These are phyloP conservation scores for Athrips mouffetella DNA, from an alignment of 2,888 invertebrate genomes.

Conservation along the genomic window DNA sequence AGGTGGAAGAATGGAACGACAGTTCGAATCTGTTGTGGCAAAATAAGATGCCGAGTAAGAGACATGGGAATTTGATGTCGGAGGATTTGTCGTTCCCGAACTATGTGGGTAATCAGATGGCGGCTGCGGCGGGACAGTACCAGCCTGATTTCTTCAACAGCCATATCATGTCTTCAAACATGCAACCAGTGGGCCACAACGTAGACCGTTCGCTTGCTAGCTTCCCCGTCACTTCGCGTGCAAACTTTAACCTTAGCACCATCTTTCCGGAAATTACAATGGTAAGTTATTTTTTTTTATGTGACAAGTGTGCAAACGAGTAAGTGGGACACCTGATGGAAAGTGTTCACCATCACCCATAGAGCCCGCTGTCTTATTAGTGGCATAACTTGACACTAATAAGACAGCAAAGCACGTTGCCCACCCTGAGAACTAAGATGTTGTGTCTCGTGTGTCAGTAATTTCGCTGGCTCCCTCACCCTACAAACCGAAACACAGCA, in stretches of 20 bases:
- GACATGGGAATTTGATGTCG: constrained; percentile 54
- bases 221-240: constrained; percentile 68
- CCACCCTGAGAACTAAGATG: no score
- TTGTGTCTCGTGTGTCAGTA: no score
- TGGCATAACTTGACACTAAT: no score
- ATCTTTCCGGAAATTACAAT: constrained; percentile 91
- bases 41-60: constrained; percentile 54
- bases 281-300: constrained; percentile 56
- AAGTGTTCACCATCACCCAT: no score
- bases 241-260: constrained; percentile 89
- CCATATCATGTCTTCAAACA: constrained; percentile 60
- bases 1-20: constrained; percentile 66
- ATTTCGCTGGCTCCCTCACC: no score
- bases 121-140: constrained; percentile 53
- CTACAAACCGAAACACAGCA: no score
- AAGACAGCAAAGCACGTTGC: no score
- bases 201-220: constrained; percentile 55
- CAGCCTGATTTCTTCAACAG: constrained; percentile 68
- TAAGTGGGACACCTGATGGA: no score
- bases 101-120: constrained; percentile 63
- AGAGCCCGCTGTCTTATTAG: no score
- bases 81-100: constrained; percentile 66
- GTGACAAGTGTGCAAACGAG: no score
- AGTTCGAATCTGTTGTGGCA: constrained; percentile 61
- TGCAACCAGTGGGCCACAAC: constrained; percentile 57